phyloP scores from a whole-genome alignment of 1,140 invertebrate species.

The Drosophila asahinai region DNA sequence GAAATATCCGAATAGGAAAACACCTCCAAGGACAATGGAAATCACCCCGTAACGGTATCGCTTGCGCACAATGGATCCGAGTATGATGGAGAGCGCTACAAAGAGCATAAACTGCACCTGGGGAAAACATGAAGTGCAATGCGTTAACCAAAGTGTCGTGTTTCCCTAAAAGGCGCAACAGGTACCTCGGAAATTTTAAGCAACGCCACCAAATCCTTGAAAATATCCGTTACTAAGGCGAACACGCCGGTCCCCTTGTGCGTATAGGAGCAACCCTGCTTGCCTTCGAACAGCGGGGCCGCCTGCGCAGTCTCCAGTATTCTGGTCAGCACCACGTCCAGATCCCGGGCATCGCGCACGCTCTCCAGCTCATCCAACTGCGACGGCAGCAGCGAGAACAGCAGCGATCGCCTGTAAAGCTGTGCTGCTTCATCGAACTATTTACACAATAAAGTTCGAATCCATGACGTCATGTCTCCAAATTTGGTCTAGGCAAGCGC shows the following conservation, averaged over 20 bases:
- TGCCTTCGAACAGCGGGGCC: slow-evolving; percentile 19
- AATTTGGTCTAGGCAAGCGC: background rate
- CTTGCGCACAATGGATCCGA: slow-evolving; percentile 54
- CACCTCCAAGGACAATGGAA: slow-evolving; percentile 40
- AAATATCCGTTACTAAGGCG: slow-evolving; percentile 57
- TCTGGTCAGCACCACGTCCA: slow-evolving; percentile 64
- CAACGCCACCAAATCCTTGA: slow-evolving; percentile 54
- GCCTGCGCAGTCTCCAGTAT: slow-evolving; percentile 54
- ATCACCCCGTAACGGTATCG: slow-evolving; percentile 44
- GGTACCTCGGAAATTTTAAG: slow-evolving; percentile 65
- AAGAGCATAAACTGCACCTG: slow-evolving; percentile 67
- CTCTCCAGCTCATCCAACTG: slow-evolving; percentile 60
- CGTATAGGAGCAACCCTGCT: slow-evolving; percentile 27
- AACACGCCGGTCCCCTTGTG: slow-evolving; percentile 26
- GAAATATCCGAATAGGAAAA: slow-evolving; percentile 68
- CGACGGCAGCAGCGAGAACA: slow-evolving; percentile 56
- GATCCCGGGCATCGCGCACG: slow-evolving; percentile 64
- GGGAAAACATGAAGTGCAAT: slow-evolving; percentile 2
- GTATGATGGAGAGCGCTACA: slow-evolving; percentile 20
- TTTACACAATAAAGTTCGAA: slow-evolving; percentile 15
- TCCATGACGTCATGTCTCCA: slow-evolving; percentile 61
- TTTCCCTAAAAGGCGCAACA: slow-evolving; percentile 9
- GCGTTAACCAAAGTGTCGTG: background rate
- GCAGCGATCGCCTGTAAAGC: slow-evolving; percentile 55
- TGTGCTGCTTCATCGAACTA: slow-evolving; percentile 49